phyloP scores from a whole-genome alignment of 2,888 invertebrate species.

The Eupithecia centaureata region DNA sequence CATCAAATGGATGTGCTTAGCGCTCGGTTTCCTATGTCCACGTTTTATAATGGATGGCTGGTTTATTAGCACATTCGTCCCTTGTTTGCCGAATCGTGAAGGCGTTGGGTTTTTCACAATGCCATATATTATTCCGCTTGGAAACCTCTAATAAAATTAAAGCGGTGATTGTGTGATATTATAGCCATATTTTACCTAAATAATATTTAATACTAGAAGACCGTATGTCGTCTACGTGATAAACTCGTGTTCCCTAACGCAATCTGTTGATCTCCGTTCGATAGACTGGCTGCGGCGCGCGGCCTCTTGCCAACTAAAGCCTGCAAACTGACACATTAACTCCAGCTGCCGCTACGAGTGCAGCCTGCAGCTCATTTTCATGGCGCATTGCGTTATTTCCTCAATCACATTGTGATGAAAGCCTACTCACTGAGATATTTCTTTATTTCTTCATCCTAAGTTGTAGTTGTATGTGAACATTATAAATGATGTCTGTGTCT shows the following conservation, averaged over 20 bases:
- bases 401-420: background rate
- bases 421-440: too few relatives aligned
- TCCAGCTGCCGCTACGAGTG: background rate
- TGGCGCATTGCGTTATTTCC: background rate
- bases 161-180: background rate
- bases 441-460: too few relatives aligned
- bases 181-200: too few relatives aligned
- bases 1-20: conserved; percentile 54
- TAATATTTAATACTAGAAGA: too few relatives aligned
- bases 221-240: background rate
- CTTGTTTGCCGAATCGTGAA: conserved; percentile 17
- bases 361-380: background rate
- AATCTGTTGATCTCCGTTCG: background rate
- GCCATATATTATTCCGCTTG: background rate
- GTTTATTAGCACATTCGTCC: conserved; percentile 43
- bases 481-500: too few relatives aligned
- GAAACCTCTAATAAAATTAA: conserved; percentile 3
- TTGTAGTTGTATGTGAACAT: too few relatives aligned
- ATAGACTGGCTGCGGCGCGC: background rate
- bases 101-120: conserved; percentile 9
- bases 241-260: background rate
- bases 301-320: background rate
- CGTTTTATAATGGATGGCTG: conserved; percentile 48
- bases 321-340: background rate
- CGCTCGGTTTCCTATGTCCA: conserved; percentile 46